Evolutionary conservation across 2,113 vertebrate species (phyloP), one percentile per base, ranked within the genome.

Genomic region (Murina feae): DNA sequence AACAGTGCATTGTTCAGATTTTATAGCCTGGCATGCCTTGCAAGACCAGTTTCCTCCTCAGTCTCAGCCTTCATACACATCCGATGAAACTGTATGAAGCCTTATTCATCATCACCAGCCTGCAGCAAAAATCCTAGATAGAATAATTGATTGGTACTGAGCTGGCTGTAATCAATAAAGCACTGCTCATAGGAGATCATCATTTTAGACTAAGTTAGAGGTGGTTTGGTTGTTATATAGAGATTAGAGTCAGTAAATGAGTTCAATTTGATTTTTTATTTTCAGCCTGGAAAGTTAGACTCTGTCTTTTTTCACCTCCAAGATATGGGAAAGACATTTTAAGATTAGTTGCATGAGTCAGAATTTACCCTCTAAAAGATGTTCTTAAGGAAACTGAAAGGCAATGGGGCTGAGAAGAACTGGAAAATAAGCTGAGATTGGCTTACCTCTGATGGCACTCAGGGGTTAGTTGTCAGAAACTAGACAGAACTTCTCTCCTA

Each of bases 161-260:
- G 14, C 88, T 93, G 44, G 58, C 16, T 51, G 16, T 91, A 82
- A 95, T 97, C 93, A 72, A 94, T 97, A 74, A 5, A 28, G 51
- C 75, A 85, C 66, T 10, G 47, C 95, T 96, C 88, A 96, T 94
- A 95, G 88, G 95, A 97, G 95, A 96, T 92, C 90, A 93, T 93
- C 69, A 87, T 98, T 97, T 96, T 85, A 90, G 80, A 95, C 91
- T 97, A 97, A 97, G 97, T 97, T 98, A 96, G 96, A 93, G 55
- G 74, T 91, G 91, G 86, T 55, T 95, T 96, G 92, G 85, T 97
- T 97, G 71, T 96, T 96, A 90, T 4, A 68, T 47, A 86, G 81
- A 95, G 60, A 37, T 85, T 92, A 79, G 83, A 96, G 35, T 69
- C 69, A 94, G 68, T 78, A 89, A 58, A 85, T 49, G 55, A 85